Percentiles rank a stretch among this genome's conserved stretches.
Conservation (phyloP, 2,888 invertebrate genomes). For the Teinopalpus imperialis region DNA sequence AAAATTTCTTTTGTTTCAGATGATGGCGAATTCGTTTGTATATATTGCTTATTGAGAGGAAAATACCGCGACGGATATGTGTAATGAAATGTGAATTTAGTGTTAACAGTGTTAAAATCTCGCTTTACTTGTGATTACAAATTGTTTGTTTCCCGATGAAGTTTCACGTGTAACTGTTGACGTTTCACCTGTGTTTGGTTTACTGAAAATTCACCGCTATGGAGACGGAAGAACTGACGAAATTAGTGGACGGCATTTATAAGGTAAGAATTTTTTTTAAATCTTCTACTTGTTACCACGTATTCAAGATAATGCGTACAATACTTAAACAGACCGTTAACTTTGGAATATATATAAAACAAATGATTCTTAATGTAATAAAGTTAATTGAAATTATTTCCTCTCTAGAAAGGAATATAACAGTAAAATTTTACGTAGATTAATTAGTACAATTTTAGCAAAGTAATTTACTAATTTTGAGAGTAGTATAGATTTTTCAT, state of each 20-base stretch:
- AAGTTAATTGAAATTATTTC: too few relatives aligned
- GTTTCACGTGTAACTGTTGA: slow-evolving; percentile 65
- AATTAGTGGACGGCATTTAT: slow-evolving; percentile 94
- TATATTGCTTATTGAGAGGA: slow-evolving; percentile 51
- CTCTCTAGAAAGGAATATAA: too few relatives aligned
- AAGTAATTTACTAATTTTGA: too few relatives aligned
- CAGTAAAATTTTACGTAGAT: too few relatives aligned
- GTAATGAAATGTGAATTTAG: slow-evolving; percentile 76
- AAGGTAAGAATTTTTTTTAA: slow-evolving; percentile 83
- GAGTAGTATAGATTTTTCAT: too few relatives aligned
- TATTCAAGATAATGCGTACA: too few relatives aligned
- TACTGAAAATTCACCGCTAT: slow-evolving; percentile 71
- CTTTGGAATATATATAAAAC: too few relatives aligned
- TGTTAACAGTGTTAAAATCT: slow-evolving; percentile 65
- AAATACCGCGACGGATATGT: slow-evolving; percentile 41
- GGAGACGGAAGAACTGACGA: slow-evolving; percentile 95
- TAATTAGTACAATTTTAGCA: too few relatives aligned
- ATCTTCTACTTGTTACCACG: too few relatives aligned
- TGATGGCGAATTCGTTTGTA: slow-evolving; percentile 65
- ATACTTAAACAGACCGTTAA: too few relatives aligned
- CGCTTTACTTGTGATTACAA: slow-evolving; percentile 51
- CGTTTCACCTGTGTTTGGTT: slow-evolving; percentile 42
- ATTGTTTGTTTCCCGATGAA: slow-evolving; percentile 63
- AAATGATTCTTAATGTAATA: too few relatives aligned
- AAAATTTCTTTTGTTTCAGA: slow-evolving; percentile 67